Conservation (phyloP, 2,113 vertebrate species). For the Sphyrna mokarran region DNA sequence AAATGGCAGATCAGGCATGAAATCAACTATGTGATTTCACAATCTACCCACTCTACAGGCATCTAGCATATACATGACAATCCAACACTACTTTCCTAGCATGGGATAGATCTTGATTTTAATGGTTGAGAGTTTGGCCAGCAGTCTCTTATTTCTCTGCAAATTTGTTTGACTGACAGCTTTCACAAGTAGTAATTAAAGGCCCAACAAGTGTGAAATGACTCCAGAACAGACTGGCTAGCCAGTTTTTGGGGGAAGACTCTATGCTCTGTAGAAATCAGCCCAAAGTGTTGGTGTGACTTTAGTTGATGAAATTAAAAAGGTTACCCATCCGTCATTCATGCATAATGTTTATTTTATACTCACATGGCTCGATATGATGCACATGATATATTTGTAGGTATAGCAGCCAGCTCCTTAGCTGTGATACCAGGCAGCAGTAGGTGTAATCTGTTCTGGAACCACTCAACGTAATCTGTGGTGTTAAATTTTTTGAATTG, state of each 20-base stretch:
- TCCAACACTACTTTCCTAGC: too few species aligned
- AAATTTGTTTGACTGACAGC: background rate
- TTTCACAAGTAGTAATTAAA: too few species aligned
- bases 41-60: background rate
- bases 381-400: slow-evolving; percentile 15
- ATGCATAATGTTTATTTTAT: background rate
- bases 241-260: too few species aligned
- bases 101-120: background rate
- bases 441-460: background rate
- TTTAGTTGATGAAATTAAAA: background rate
- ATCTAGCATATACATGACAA: too few species aligned
- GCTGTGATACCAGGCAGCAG: background rate
- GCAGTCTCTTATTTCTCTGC: background rate
- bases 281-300: too few species aligned
- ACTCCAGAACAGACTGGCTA: too few species aligned
- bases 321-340: background rate
- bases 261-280: too few species aligned
- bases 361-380: slow-evolving; percentile 15
- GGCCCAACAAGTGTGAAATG: too few species aligned
- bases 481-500: background rate
- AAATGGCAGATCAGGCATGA: background rate
- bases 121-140: background rate
- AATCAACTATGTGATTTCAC: background rate
- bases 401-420: background rate
- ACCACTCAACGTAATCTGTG: background rate